Base-by-base conservation (phyloP, 2,113 vertebrate species). In the Larimichthys polyactis region DNA sequence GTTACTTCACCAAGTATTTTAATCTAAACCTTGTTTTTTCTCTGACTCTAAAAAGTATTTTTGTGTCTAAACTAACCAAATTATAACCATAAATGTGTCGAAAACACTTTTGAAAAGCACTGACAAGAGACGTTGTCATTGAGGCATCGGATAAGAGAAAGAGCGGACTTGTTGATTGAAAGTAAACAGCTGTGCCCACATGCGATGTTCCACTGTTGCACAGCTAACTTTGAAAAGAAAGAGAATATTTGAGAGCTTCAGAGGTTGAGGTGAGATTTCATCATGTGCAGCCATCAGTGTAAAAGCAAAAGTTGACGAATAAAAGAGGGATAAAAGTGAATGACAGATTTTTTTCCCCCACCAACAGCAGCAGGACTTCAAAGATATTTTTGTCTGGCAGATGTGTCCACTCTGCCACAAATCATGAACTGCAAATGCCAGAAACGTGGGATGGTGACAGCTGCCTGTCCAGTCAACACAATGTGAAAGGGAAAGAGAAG, bases 331-430 rank as follows among this genome's bases (percentile, higher is more conserved):
- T 55, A 79, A 63, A 67, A 73, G n/a, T 72, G 51, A 78, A 73
- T 69, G 60, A 75, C 59, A 62, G 24, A 32, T 77, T 58, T 43
- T 22, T 27, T n/a, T 67, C 15, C 11, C 19, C 19, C 36, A n/a
- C 40, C 67, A 40, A 51, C 17, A 73, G 71, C 17, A 81, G 44
- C 19, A 9, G 16, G 27, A 75, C 68, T 82, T 75, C 29, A 86
- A 78, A 86, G 57, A 57, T 76, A 62, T 82, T 75, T 82, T 71
- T 11, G 15, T 75, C 63, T 74, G 75, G 51, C 81, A 88, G 55
- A 74, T 78, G 64, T 55, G 60, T 82, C 70, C 64, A 75, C 43
- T 80, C 71, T 80, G 79, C 62, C 75, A 69, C 22, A 81, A 78
- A 52, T 79, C 59, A 70, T 44, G 1, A 84, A 63, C 64, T 74